Evolutionary conservation across 2,113 vertebrate species (phyloP), one percentile per base, ranked within the genome.

Genomic region (Phycodurus eques): DNA sequence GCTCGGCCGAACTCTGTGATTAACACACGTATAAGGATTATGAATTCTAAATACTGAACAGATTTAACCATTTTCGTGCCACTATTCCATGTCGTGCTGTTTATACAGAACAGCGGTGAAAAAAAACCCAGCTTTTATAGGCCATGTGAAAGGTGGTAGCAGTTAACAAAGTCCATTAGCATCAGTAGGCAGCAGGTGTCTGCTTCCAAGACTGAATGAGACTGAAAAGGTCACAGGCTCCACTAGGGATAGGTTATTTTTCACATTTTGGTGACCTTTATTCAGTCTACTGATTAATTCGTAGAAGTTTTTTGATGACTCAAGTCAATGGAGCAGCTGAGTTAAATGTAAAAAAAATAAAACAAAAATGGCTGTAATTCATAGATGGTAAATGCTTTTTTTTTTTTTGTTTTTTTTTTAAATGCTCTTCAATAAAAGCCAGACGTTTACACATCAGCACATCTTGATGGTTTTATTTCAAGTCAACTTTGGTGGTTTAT

Each of bases 191-290:
- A 68, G 72, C 74, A 67, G 72, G n/a, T 74, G 57, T 69, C 72
- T 67, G 65, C 22, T 72, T 75, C 75, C 56, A 13, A 22, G 17
- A 11, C 17, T 82, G 49, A 73, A 74, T 79, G 67, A 76, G 46
- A 42, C 51, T 57, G 77, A 67, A 84, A 88, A 86, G 85, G 85
- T 83, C 79, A 86, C 3, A 27, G n/a, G 49, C 72, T 68, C 33
- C 61, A 64, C 39, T 71, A 35, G 62, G 7, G 75, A 71, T 68
- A 39, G 10, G 49, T 63, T 81, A 63, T 68, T 68, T 65, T 51
- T 67, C 39, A 49, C 39, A 27, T 73, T 60, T 44, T 0, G 3
- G 27, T 77, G 82, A 83, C 82, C 77, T 86, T 87, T 87, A 75
- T 51, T 73, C 27, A 57, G 53, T 46, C 70, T 71, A 75, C 70